These are phyloP conservation scores for Muscicapa comitata DNA, from an alignment of 2,797 vertebrate species.

Conservation along the genomic window DNA sequence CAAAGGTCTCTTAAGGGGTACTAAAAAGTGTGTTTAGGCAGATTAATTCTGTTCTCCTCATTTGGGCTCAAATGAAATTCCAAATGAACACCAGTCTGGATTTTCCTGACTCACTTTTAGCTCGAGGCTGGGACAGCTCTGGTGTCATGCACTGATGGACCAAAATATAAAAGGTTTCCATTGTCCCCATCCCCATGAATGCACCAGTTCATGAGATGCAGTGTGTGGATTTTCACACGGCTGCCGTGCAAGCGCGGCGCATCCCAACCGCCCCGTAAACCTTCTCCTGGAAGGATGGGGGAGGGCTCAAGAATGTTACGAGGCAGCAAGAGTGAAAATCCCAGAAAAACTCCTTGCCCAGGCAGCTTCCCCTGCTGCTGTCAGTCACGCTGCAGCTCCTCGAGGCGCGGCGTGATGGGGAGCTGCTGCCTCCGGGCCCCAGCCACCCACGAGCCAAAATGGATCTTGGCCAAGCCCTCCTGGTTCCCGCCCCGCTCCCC, in stretches of 20 bases:
- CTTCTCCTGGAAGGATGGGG: neutral
- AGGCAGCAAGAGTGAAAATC: slow-evolving; percentile 10
- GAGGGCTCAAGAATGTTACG: neutral
- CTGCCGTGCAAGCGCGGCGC: accelerated
- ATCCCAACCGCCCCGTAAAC: neutral
- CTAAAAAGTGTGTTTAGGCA: neutral
- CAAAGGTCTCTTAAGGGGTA: neutral
- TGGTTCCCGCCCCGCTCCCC: neutral
- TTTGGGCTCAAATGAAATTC: neutral
- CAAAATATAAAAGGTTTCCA: neutral
- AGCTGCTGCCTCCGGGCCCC: neutral
- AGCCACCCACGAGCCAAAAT: neutral
- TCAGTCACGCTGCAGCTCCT: slow-evolving; percentile 45
- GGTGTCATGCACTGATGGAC: neutral
- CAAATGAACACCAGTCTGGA: neutral
- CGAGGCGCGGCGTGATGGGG: neutral
- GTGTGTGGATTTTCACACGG: neutral
- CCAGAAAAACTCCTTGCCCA: neutral
- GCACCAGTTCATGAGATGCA: neutral
- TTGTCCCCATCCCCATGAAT: neutral
- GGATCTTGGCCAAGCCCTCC: slow-evolving; percentile 9
- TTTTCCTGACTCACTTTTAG: neutral
- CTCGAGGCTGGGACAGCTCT: neutral
- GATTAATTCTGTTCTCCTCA: neutral
- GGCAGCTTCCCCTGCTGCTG: slow-evolving; percentile 3